Base-by-base conservation (phyloP, 2,888 invertebrate genomes). In the Nomada fabriciana region DNA sequence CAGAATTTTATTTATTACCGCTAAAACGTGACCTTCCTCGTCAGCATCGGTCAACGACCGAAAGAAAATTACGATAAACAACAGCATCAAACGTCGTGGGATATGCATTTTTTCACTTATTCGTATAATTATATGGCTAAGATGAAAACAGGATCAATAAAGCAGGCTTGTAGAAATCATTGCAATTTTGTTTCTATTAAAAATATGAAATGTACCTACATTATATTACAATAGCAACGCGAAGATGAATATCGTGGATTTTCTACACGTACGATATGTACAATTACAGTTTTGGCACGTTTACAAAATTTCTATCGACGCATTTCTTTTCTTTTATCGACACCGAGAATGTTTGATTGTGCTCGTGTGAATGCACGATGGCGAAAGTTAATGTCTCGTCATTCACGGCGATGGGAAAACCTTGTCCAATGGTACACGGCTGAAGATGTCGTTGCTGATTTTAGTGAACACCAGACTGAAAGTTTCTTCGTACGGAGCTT, bases 371-470 rank as follows among this genome's bases (percentile, higher is more conserved):
- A 36, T 43, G 23, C 5, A 18, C 20, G 18, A 18, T 15, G 10
- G 20, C 1, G 23, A 3, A 18, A 18, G 4, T 29, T 1, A 20
- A 57, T 13, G 57, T 57, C 20, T 7, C 2, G 0, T 15, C 11
- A n/a, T 70, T 68, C 53, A 83, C 0, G 67, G 0, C n/a, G 52
- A 55, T 9, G 95, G 93, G 90, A 96, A 96, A 86, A 97, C 95
- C 86, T 95, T 95, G 86, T 96, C 95, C 91, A 96, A 95, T 2
- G 97, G 96, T 23, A 97, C 95, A 87, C 95, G 95, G 79, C 95
- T 96, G 89, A 97, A 97, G 84, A 97, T 95, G 86, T 96, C 94
- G 89, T 97, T 96, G 0, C 96, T 95, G 18, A 97, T 94, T 64
- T 96, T 95, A 55, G 95, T 94, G 93, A 97, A 97, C 0, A 97